Conservation (phyloP, 2,797 vertebrate genomes). For the Okamejei kenojei region DNA sequence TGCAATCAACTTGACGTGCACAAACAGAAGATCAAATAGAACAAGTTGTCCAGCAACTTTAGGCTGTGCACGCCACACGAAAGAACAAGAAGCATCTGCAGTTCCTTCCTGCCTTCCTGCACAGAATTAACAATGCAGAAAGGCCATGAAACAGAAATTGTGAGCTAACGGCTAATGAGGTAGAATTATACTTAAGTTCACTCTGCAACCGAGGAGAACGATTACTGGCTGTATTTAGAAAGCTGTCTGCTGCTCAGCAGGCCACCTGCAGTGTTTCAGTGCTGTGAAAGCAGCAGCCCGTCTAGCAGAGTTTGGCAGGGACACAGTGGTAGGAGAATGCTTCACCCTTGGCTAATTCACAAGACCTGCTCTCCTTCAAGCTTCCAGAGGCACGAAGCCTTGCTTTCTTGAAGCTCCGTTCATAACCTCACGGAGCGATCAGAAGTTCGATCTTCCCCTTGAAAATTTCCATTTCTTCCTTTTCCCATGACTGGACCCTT, state of each 20-base stretch:
- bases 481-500: neutral
- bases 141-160: neutral
- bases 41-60: too few relatives aligned
- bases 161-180: neutral
- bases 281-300: constrained; percentile 1
- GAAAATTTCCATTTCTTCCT: neutral
- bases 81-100: too few relatives aligned
- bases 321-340: neutral
- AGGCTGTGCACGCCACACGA: too few relatives aligned
- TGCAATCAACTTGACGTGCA: too few relatives aligned
- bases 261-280: neutral
- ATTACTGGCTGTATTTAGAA: neutral
- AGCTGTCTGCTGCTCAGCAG: neutral
- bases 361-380: neutral
- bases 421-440: too few relatives aligned
- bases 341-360: neutral
- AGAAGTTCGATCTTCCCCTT: neutral
- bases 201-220: neutral
- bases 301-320: neutral
- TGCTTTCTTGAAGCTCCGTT: neutral
- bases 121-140: neutral
- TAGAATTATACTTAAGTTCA: neutral
- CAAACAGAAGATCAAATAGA: too few relatives aligned
- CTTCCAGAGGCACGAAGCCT: neutral
- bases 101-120: too few relatives aligned